Conservation (phyloP, 1,140 invertebrate genomes). For the Sitophilus oryzae region DNA sequence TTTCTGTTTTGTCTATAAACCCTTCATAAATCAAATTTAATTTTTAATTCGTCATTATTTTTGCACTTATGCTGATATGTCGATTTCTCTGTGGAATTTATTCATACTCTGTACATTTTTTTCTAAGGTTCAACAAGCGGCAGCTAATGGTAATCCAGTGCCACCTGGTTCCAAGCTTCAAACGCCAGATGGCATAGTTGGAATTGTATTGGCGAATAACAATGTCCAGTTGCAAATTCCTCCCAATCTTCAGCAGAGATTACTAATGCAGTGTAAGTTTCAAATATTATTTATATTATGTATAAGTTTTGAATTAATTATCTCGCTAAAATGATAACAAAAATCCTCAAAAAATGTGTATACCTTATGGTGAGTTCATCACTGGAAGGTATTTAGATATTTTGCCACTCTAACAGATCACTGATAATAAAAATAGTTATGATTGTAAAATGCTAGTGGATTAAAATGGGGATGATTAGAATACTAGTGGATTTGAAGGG, state of each 20-base stretch:
- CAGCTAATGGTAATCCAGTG: constrained; percentile 55
- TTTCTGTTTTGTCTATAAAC: no score
- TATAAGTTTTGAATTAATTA: constrained; percentile 2
- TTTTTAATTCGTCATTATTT: background rate
- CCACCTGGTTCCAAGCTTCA: constrained; percentile 55
- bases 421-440: no score
- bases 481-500: no score
- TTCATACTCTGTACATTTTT: background rate
- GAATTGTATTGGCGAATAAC: constrained; percentile 58
- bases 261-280: constrained; percentile 32
- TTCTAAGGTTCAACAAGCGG: constrained; percentile 53
- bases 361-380: no score
- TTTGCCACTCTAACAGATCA: no score
- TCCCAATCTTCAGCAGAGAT: constrained; percentile 45
- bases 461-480: no score
- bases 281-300: background rate
- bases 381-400: no score
- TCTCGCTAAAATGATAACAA: no score
- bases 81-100: no score
- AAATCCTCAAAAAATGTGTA: no score
- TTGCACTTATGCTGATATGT: background rate
- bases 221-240: constrained; percentile 57
- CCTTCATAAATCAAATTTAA: no score
- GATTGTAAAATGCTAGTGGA: no score
- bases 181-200: constrained; percentile 57